Evolutionary conservation across 2,888 invertebrate genomes (phyloP).

Genomic region (Andrena dorsata): DNA sequence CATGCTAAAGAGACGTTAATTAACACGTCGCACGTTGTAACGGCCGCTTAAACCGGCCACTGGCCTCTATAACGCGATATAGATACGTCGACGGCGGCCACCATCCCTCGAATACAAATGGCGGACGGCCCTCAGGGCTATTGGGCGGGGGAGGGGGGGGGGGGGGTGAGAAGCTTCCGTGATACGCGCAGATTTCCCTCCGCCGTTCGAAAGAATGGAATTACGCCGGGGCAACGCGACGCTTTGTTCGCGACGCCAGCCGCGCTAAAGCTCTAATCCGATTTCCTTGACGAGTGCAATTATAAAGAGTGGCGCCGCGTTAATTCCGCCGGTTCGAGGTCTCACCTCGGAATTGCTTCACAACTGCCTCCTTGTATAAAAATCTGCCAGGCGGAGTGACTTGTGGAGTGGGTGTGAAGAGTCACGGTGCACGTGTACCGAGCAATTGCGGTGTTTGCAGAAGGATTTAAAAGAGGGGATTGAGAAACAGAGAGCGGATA

Average conservation of each 20-base stretch:
- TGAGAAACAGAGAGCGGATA: no score
- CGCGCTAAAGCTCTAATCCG: slow-evolving; percentile 51
- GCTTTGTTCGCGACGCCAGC: slow-evolving; percentile 35
- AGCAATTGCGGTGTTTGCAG: no score
- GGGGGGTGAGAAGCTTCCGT: slow-evolving; percentile 5
- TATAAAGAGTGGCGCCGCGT: slow-evolving; percentile 50
- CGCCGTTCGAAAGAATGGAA: slow-evolving; percentile 57
- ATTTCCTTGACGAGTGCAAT: slow-evolving; percentile 51
- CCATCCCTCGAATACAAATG: slow-evolving; percentile 52
- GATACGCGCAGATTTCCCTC: slow-evolving; percentile 48
- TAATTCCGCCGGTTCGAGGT: slow-evolving; percentile 38
- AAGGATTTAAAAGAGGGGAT: no score
- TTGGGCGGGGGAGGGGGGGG: neutral
- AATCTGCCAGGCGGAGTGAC: slow-evolving; percentile 17
- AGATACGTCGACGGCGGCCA: slow-evolving; percentile 20
- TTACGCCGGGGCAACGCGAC: slow-evolving; percentile 40
- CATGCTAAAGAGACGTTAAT: slow-evolving; percentile 78
- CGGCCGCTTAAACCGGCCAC: slow-evolving; percentile 66
- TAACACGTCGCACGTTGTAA: slow-evolving; percentile 74
- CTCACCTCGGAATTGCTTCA: slow-evolving; percentile 51
- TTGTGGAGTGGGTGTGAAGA: slow-evolving; percentile 1
- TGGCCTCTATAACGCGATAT: slow-evolving; percentile 57
- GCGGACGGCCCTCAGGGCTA: slow-evolving; percentile 22
- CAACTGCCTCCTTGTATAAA: slow-evolving; percentile 44
- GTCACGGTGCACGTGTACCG: neutral